Base-by-base conservation (phyloP, 1,140 invertebrate genomes). In the Trachymyrmex cornetzi region DNA sequence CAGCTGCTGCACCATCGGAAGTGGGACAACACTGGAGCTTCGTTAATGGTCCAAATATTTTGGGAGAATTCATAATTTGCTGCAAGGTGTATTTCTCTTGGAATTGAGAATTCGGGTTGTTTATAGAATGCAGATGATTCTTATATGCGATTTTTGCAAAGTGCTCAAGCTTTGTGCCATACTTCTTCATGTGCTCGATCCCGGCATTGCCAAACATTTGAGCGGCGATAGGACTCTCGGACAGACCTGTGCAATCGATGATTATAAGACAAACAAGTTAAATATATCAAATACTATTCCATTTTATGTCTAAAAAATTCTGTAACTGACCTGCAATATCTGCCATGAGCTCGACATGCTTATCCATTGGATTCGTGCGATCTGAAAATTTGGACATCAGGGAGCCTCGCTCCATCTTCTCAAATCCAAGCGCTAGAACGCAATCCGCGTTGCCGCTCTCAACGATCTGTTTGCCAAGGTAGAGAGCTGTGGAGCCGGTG, bases 141-240 rank as follows among this genome's bases (percentile, higher is more conserved):
- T 99, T 99, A 88, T 97, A 98, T 0, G 99, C 99, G 93, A 99
- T 99, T 96, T 99, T 99, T 1, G 99, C 99, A 94, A 99, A 98
- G 94, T 99, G 99, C 74, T 98, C 97, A 27, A 97, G 96, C 88
- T 97, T 99, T 0, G 99, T 99, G 34, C 99, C 99, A 95, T 99
- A 99, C 95, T 99, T 99, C 92, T 98, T 97, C 98, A 99, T 99
- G 93, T 99, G 99, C 92, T 99, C 99, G 69, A 97, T 95, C 11
- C 98, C 99, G 87, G 99, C 99, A 95, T 99, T 99, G 14, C 98
- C 99, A 96, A 99, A 99, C 95, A 99, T 96, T 95, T 99, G 99
- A 7, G 98, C 97, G n/a, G 98, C 97, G 80, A 99, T 96, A 2
- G 99, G 99, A 9, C 97, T 97, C 11, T 96, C 95, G 64, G 38